A percentile compares a stretch with the other conserved stretches of the same genome.
Conservation (phyloP, 30 jellyfish, hydroid and myxozoan species). For the Mastigias papua region DNA sequence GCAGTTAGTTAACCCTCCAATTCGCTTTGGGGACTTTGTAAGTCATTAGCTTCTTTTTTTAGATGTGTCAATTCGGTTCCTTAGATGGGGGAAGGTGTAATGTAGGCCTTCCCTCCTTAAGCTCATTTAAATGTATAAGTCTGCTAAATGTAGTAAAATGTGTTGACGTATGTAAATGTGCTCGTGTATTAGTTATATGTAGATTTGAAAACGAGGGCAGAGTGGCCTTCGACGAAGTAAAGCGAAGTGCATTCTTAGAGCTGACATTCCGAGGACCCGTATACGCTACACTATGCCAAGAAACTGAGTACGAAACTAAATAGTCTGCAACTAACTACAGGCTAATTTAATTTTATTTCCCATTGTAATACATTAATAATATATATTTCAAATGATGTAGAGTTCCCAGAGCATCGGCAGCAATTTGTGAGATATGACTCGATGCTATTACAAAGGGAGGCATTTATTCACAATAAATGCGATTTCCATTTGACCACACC, state of each 20-base stretch:
- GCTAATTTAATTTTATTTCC: no score
- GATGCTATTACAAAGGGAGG: no score
- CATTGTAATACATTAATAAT: no score
- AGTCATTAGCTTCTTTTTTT: conserved; percentile 1
- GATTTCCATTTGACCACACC: no score
- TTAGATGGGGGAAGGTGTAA: conserved; percentile 31
- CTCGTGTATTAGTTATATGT: neutral
- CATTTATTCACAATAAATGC: no score
- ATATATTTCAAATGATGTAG: no score
- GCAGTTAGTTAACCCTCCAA: conserved; percentile 52
- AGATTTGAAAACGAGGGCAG: neutral
- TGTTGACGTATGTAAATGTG: neutral
- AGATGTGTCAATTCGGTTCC: neutral
- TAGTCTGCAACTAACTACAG: no score
- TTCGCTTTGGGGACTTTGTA: conserved; percentile 62
- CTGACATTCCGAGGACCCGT: neutral
- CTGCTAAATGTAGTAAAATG: conserved; percentile 2
- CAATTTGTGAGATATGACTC: no score
- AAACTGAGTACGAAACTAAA: no score
- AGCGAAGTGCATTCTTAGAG: neutral
- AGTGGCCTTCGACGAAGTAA: neutral
- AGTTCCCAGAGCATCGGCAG: no score
- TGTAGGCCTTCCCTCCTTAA: conserved; percentile 10
- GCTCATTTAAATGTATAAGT: neutral
- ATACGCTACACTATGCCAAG: no score